These are phyloP conservation scores for Sylvilagus bachmani DNA, from an alignment of 2,113 vertebrate species.

Conservation along the genomic window DNA sequence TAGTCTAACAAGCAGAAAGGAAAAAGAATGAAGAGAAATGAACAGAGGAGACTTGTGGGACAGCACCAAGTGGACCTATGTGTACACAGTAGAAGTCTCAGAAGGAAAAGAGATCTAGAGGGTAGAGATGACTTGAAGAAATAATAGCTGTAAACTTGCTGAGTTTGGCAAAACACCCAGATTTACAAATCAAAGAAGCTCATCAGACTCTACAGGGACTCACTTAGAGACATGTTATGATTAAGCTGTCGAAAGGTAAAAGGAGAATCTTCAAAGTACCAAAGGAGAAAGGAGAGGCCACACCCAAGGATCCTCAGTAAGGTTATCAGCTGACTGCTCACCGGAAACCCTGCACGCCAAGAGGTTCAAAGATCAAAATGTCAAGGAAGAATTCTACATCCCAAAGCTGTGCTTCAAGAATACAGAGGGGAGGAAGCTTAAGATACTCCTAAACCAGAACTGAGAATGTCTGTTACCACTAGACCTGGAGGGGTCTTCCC, in stretches of 20 bases:
- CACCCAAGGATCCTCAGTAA: neutral
- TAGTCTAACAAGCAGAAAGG: neutral
- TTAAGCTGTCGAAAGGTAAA: constrained; percentile 3
- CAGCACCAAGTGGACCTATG: neutral
- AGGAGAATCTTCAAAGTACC: neutral
- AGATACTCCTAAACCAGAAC: neutral
- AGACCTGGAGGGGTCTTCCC: neutral
- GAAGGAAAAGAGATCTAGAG: neutral
- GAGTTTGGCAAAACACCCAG: neutral
- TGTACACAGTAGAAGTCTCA: neutral
- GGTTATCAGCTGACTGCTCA: neutral
- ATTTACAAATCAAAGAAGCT: neutral
- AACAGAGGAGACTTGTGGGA: neutral
- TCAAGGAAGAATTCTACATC: neutral
- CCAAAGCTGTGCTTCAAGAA: neutral
- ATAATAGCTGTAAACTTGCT: neutral
- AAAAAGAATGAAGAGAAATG: neutral
- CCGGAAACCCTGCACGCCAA: neutral
- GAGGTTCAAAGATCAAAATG: neutral
- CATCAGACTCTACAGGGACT: neutral
- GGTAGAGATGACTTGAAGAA: neutral
- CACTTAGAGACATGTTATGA: neutral
- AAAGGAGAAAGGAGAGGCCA: neutral
- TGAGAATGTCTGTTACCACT: neutral
- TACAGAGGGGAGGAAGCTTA: neutral